Base-by-base conservation (phyloP, 2,888 invertebrate species). In the Trachelus troglodyta region DNA sequence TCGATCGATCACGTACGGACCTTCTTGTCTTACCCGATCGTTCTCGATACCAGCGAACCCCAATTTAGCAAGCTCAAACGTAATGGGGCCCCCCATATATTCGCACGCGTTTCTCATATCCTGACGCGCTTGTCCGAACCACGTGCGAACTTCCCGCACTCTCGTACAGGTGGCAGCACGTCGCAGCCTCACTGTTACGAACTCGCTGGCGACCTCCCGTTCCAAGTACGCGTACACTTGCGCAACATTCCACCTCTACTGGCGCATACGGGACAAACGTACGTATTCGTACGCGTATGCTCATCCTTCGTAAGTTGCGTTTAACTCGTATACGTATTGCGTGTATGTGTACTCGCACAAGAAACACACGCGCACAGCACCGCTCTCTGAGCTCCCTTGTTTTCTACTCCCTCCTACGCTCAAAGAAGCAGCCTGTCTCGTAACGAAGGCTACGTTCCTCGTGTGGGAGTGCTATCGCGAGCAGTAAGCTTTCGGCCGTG, bases 111-210 rank as follows among this genome's bases (percentile, higher is more conserved):
- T 34, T 34, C 71, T 23, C 30, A 15, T 34, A 11, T 76, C 40
- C 34, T 71, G 56, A 34, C 69, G 74, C 69, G 23, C 73, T 56
- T 74, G 23, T 23, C 23, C 56, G 79, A 79, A 79, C 80, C 83
- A 82, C 83, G 84, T 80, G 81, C 80, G 75, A 79, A 81, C 69
- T 82, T 81, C 79, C 75, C n/a, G 71, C 75, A 40, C 71, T 76
- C 69, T n/a, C 56, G 76, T 80, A 80, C 85, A 88, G 88, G 85
- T 88, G 87, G 87, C 87, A 84, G 86, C 87, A 88, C 83, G 30
- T 69, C 69, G 76, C 81, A 74, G 82, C 75, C 75, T 76, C 78
- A 80, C 78, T 73, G 76, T 77, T 73, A 31, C 40, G 74, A 56
- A 35, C 79, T 82, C 83, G 79, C 71, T 30, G 12, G 31, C 71